Evolutionary conservation across 2,797 vertebrate species (phyloP), one percentile per base, ranked within the genome.

Genomic region (Spinibarbus caldwelli): DNA sequence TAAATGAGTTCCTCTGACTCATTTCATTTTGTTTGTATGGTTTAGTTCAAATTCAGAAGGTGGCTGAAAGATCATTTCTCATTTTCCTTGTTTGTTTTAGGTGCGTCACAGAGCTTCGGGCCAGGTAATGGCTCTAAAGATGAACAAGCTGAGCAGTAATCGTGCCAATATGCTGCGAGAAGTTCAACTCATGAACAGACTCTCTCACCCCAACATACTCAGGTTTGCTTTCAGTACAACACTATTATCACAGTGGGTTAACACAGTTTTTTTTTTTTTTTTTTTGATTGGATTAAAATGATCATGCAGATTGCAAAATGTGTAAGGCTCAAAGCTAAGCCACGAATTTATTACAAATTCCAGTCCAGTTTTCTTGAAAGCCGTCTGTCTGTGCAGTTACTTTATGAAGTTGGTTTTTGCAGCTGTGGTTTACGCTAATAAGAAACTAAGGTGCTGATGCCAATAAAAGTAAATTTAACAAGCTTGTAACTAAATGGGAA

Each of bases 121-220:
- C 91, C 97, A 99, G 88, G 96, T 99, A 64, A 99, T 99, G 98
- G 98, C 98, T 90, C 94, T 99, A 91, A 99, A 99, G 95, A 99
- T 99, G 98, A 99, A 99, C 94, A 99, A 95, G 4, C 92, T 97
- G 91, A 98, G 95, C 94, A 99, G 97, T 93, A 99, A 99, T 94
- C 94, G 97, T 91, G 97, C 97, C 45, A 99, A 99, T 90, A 99
- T 99, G 98, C 92, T 99, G 90, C 96, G 97, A 90, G 98, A 99
- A 89, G 97, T 99, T 73, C 98, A 99, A 77, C 97, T 99, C 67
- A 98, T 99, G 98, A 99, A 99, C 93, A 96, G 97, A 62, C 97
- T 99, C 43, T 98, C 95, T 21, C 98, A 99, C 91, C 97, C 97
- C 41, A 97, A 97, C 92, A 97, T 97, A 91, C 95, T 97, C 91